Evolutionary conservation across 2,797 vertebrate genomes (phyloP), one percentile per base, ranked within the genome.

Genomic region (Pseudocheirus occidentalis): DNA sequence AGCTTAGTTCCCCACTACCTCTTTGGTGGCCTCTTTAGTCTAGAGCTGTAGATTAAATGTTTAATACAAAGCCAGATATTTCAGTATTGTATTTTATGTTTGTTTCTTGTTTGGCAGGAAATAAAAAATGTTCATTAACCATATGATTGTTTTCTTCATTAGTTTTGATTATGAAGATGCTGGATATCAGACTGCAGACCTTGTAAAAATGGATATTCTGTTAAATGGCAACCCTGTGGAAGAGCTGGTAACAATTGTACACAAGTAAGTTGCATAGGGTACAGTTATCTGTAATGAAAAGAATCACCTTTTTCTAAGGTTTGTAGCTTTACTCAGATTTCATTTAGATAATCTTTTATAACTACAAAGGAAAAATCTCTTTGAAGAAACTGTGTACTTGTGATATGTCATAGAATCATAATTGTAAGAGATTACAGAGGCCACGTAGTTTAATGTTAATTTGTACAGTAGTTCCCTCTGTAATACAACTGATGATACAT

Each of bases 131-230:
- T 62, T 93, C 93, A 89, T 73, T 81, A 18, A 93, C 92, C 53
- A 95, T 0, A 27, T 97, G 89, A 34, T 50, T n/a, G 27, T 94
- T 93, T 92, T 40, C 54, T 0, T 57, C 4, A 95, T 13, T 94
- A 99, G 99, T 98, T 99, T 99, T 98, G 99, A 99, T 98, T 99
- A 99, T 81, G 99, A 99, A 98, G 99, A 99, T 94, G 99, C 99
- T 46, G 99, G 99, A 62, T 99, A 99, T 97, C 99, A 99, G 98
- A 9, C 98, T 28, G 99, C 99, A 94, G 99, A 99, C 92, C 98
- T 99, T 96, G 98, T 99, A 92, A 99, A 99, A 98, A 99, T 99
- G 99, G 99, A 99, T 97, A 99, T 99, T 98, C 98, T 99, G 55
- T 97, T 99, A 95, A 99, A 99, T 94, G 99, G 99, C 90, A 99